Base-by-base conservation (phyloP, 1,140 invertebrate genomes). In the Drosophila nebulosa region DNA sequence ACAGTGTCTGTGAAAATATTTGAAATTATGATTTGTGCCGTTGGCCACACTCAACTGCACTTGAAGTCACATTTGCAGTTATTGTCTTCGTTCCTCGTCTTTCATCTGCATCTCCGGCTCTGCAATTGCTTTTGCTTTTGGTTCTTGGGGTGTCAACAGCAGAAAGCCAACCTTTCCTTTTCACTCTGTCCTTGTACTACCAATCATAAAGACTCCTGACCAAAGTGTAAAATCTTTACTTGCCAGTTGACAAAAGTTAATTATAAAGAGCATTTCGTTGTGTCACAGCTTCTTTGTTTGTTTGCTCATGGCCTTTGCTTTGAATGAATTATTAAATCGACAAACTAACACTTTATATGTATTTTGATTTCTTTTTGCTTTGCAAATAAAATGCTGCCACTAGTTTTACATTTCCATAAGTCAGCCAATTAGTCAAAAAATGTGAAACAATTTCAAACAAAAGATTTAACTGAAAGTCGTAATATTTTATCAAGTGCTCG, bases 11-110 rank as follows among this genome's bases (percentile, higher is more conserved):
- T 60, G 75, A 57, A 64, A 76, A 88, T 81, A 86, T 81, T 79
- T 86, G 57, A 88, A 88, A 86, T 79, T 86, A 86, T 88, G 83
- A 86, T 86, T 83, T 78, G 63, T 86, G 83, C 63, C 83, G 42
- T 86, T 86, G 74, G 70, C 68, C 74, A 68, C 67, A 86, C 35
- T 61, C 71, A 55, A 61, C 14, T 65, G 66, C 79, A 69, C 62
- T 69, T 39, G 70, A 56, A 50, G 24, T 32, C 35, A 30, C 46
- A 57, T 36, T 61, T 46, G 16, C 10, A 46, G 39, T 46, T 16
- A 67, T 26, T 53, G 18, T 7, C 32, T 32, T 51, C 51, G 18
- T n/a, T 12, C 26, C 5, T 5, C 52, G 9, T 27, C 14, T 39
- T 39, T 50, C 14, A n/a, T n/a, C n/a, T n/a, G n/a, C 12, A 52